Conservation (phyloP, 92 coral and sea anemone species). For the Parazoanthus atlanticus region DNA sequence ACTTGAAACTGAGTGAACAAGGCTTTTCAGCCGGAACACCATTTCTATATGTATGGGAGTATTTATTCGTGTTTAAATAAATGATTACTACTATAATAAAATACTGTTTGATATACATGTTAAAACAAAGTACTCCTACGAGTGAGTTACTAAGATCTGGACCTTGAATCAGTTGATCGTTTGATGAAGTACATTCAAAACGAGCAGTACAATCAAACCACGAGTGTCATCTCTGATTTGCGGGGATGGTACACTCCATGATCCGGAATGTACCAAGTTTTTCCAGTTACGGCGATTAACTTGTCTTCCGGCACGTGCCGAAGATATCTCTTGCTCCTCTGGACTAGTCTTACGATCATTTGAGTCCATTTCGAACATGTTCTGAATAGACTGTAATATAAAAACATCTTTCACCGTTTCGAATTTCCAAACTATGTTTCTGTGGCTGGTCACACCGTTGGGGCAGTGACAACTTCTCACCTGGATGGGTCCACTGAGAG, state of each 20-base stretch:
- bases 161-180: constrained; percentile 62
- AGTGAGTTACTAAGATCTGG: constrained; percentile 66
- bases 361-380: constrained; percentile 69
- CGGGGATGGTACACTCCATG: constrained; percentile 68
- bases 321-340: constrained; percentile 58
- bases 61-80: too few species aligned
- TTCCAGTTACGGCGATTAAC: constrained; percentile 44
- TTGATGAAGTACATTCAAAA: constrained; percentile 55
- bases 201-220: constrained; percentile 64
- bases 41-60: too few species aligned
- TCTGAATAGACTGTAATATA: constrained; percentile 42
- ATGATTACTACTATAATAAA: too few species aligned
- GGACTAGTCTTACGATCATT: constrained; percentile 49
- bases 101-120: too few species aligned
- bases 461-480: not conserved
- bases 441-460: constrained; percentile 25
- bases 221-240: constrained; percentile 55
- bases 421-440: constrained; percentile 54
- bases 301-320: constrained; percentile 36
- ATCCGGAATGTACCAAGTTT: constrained; percentile 62
- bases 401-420: constrained; percentile 55
- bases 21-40: too few species aligned
- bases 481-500: too few species aligned
- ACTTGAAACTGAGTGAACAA: too few species aligned
- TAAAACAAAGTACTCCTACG: too few species aligned